Conservation (phyloP, 2,888 invertebrate genomes). For the Protula sp. region DNA sequence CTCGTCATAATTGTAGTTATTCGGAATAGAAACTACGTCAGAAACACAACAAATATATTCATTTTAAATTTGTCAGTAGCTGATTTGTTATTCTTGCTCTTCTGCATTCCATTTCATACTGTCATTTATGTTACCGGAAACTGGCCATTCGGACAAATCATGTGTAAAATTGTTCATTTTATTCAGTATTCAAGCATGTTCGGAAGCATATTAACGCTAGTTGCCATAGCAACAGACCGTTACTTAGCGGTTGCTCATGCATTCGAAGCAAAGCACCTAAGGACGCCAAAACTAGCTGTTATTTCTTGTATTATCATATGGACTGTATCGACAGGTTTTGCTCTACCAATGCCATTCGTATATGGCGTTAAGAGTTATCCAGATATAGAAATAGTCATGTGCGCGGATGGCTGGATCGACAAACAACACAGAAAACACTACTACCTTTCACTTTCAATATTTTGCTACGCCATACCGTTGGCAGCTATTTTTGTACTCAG, state of each 20-base stretch:
- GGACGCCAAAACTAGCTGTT: slow-evolving; percentile 23
- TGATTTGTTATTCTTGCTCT: slow-evolving; percentile 27
- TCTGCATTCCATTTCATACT: slow-evolving; percentile 32
- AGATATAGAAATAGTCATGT: slow-evolving; percentile 11
- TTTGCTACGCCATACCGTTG: slow-evolving; percentile 26
- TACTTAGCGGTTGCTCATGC: slow-evolving; percentile 28
- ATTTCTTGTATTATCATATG: slow-evolving; percentile 24
- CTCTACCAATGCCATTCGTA: slow-evolving; percentile 20
- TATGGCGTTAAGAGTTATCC: slow-evolving; percentile 25
- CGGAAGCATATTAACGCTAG: slow-evolving; percentile 28
- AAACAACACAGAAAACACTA: slow-evolving; percentile 14
- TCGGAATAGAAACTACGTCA: slow-evolving; percentile 17
- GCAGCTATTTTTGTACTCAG: slow-evolving; percentile 23
- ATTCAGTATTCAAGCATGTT: slow-evolving; percentile 29
- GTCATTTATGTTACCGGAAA: slow-evolving; percentile 21
- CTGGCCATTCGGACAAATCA: slow-evolving; percentile 29
- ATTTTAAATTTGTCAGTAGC: slow-evolving; percentile 31
- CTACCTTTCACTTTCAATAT: slow-evolving; percentile 24
- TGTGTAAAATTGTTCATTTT: slow-evolving; percentile 29
- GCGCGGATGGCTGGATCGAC: slow-evolving; percentile 23
- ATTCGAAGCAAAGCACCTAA: slow-evolving; percentile 25
- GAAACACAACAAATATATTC: slow-evolving; percentile 30
- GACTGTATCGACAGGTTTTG: slow-evolving; percentile 19
- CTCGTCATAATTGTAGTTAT: slow-evolving; percentile 27
- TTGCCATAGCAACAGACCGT: slow-evolving; percentile 27